Evolutionary conservation across 2,888 invertebrate species (phyloP), one percentile per base, ranked within the genome.

Genomic region (Sipha maydis): DNA sequence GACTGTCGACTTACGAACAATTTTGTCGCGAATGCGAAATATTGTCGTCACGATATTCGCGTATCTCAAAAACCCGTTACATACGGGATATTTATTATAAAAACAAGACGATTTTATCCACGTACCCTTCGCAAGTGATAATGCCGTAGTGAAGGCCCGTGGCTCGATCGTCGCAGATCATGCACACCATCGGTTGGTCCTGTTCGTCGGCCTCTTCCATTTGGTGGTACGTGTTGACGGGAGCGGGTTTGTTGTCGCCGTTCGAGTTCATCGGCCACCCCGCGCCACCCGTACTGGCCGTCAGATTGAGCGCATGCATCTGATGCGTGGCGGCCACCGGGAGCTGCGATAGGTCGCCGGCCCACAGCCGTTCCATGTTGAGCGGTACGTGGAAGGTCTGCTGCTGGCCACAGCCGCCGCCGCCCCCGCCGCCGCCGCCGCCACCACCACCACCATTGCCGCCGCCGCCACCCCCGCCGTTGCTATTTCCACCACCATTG

Each of bases 111-210:
- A 34, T 34, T 34, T 34, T 34, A 34, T 34, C 4, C 34, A 91
- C 93, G 93, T 92, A 96, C 94, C 99, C 99, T 93, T 99, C 99
- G 93, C 99, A 99, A 89, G 99, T 99, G 91, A 99, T 98, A 92
- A 99, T 99, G 90, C 99, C 99, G 92, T 99, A 99, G 92, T 99
- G 99, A 89, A 99, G 94, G 56, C 99, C 99, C 5, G 99, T 98
- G 85, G 99, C 98, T 91, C 97, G 98, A 92, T 99, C 99, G 92
- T 98, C 98, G 92, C 99, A 99, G 91, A 99, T 99, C 97, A 98
- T 98, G 92, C 98, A 99, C 90, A 98, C 97, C 95, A 98, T 96
- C 25, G 97, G 97, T 92, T 97, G 97, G 91, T 97, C 97, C 91
- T 97, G 97, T 91, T 97, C 97, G 90, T 95, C 94, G 71, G 92